phyloP scores from a whole-genome alignment of 2,113 vertebrate species.

The Nothoprocta pentlandii region DNA sequence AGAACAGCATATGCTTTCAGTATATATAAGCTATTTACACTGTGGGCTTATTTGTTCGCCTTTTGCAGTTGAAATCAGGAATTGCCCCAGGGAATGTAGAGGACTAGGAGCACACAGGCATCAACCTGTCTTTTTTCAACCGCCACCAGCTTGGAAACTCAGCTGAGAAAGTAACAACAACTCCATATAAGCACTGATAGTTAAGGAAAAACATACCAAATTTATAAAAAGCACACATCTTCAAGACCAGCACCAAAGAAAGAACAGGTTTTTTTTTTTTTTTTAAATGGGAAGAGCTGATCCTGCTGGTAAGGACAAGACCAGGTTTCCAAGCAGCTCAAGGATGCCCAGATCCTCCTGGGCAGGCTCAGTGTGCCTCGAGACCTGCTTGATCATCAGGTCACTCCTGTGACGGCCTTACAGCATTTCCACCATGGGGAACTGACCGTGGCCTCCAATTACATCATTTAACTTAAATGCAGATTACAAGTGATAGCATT shows the following conservation, averaged over 20 bases:
- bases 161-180: not conserved
- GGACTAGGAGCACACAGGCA: rapidly evolving
- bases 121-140: not conserved
- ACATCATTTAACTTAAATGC: constrained; percentile 18
- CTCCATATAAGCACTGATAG: not conserved
- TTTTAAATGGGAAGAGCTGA: not conserved
- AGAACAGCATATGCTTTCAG: not conserved
- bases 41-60: not conserved
- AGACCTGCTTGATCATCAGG: not conserved
- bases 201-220: not conserved
- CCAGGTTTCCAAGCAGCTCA: rapidly evolving
- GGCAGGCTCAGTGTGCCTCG: not conserved
- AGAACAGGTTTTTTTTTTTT: not conserved
- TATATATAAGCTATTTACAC: no score
- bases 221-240: not conserved
- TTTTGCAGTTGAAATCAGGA: not conserved
- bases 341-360: not conserved
- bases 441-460: not conserved
- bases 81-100: not conserved
- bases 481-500: constrained; percentile 26
- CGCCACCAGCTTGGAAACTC: not conserved
- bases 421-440: not conserved
- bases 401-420: not conserved
- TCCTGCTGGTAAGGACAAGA: not conserved
- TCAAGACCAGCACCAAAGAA: not conserved